Percentiles rank a stretch among this genome's conserved stretches.
These are phyloP conservation scores for Ylistrum balloti DNA, from an alignment of 1,140 invertebrate genomes.

Conservation along the genomic window DNA sequence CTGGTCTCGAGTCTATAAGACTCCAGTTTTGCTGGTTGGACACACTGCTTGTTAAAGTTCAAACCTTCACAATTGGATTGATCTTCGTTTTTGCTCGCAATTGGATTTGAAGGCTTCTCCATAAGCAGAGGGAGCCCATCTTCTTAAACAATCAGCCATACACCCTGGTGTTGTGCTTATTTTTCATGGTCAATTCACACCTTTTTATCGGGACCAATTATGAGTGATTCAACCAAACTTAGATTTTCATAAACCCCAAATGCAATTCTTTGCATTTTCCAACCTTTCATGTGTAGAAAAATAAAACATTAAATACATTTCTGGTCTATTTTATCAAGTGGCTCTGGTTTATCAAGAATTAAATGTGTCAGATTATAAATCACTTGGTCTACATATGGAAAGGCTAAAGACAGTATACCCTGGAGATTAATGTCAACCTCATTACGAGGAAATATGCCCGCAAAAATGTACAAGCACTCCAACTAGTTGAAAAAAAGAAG, in stretches of 20 bases:
- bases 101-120: not conserved
- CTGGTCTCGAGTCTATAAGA: not conserved
- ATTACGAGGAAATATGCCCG: not conserved
- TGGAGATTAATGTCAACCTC: not conserved
- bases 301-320: not conserved
- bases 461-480: not conserved
- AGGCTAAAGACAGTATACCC: not conserved
- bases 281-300: not conserved
- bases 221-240: not conserved
- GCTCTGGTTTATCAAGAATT: slow-evolving; percentile 18
- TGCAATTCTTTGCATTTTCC: not conserved
- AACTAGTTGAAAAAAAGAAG: not conserved
- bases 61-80: not conserved
- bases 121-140: not conserved
- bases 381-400: not conserved
- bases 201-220: not conserved
- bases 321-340: not conserved
- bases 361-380: not conserved
- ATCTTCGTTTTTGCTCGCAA: not conserved
- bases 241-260: not conserved
- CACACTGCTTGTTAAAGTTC: not conserved
- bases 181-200: not conserved
- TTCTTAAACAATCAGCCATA: not conserved
- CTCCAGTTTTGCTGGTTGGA: not conserved
- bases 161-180: not conserved